A percentile compares a stretch with the other conserved stretches of the same genome.
phyloP scores from a whole-genome alignment of 2,113 vertebrate genomes.

The Australoheros scitulus region DNA sequence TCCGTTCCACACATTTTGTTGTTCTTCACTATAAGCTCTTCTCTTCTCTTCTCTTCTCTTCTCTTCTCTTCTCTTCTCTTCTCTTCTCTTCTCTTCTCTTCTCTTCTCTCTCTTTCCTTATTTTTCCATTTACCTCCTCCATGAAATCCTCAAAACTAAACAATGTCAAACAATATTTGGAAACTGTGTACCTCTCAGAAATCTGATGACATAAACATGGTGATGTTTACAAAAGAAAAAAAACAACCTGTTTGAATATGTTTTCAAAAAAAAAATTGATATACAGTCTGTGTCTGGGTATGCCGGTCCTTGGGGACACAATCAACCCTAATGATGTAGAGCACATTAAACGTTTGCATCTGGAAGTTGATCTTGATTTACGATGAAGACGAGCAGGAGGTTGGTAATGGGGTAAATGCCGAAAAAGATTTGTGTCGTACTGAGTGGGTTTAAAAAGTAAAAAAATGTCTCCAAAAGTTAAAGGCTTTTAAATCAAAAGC shows the following conservation, averaged over 20 bases:
- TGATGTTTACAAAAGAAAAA: background rate
- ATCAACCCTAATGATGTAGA: constrained; percentile 42
- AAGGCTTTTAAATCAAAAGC: background rate
- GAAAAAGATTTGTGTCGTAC: background rate
- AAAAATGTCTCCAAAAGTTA: background rate
- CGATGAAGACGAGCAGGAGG: constrained; percentile 14
- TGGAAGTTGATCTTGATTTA: constrained; percentile 39
- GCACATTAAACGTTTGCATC: constrained; percentile 42
- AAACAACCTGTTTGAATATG: background rate
- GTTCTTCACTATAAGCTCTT: background rate
- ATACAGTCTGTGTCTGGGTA: background rate
- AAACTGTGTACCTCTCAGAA: background rate
- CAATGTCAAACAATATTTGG: constrained; percentile 1
- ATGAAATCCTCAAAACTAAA: background rate
- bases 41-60: too few relatives aligned
- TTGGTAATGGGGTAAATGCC: constrained; percentile 2
- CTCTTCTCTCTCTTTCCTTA: too few relatives aligned
- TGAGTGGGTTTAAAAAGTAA: background rate
- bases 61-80: too few relatives aligned
- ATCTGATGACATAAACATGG: background rate
- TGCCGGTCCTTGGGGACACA: background rate
- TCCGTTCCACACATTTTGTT: background rate
- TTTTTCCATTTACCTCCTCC: background rate
- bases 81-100: too few relatives aligned
- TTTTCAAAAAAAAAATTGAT: background rate